These are phyloP conservation scores for Platichthys flesus DNA, from an alignment of 2,113 vertebrate species.

Conservation along the genomic window DNA sequence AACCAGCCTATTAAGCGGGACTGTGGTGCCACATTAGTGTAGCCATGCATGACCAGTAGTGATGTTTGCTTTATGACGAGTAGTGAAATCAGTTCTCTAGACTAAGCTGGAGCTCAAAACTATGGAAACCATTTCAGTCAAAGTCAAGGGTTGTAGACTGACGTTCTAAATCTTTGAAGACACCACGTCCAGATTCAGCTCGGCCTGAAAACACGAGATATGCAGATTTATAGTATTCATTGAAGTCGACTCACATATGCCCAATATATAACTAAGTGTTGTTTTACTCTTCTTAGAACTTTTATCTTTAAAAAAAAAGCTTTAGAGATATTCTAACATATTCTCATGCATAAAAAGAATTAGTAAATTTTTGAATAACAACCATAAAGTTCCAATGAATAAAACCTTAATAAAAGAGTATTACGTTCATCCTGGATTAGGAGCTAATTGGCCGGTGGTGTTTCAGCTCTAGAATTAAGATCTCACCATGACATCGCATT, in stretches of 20 bases:
- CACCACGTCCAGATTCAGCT: constrained; percentile 16
- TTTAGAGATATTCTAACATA: not conserved
- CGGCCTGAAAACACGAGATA: constrained; percentile 2
- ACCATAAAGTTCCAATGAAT: no score
- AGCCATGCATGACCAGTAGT: constrained; percentile 96
- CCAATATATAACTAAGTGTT: constrained; percentile 15
- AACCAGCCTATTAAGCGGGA: constrained; percentile 92
- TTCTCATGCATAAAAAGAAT: constrained; percentile 13
- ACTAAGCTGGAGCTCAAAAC: constrained; percentile 40
- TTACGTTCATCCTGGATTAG: constrained; percentile 30
- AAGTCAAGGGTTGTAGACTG: constrained; percentile 5
- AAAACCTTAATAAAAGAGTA: no score
- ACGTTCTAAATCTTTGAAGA: not conserved
- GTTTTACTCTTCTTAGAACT: constrained; percentile 1
- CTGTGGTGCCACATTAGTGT: constrained; percentile 91
- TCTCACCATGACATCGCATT: constrained; percentile 63
- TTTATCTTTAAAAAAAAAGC: not conserved
- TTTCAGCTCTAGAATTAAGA: constrained; percentile 50
- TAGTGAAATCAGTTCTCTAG: constrained; percentile 68
- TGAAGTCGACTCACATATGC: not conserved
- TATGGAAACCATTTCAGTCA: not conserved
- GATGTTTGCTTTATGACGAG: constrained; percentile 86
- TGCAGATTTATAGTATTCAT: not conserved
- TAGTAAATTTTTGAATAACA: constrained; percentile 2
- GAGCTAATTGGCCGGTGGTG: constrained; percentile 22